A percentile compares a stretch with the other conserved stretches of the same genome.
These are phyloP conservation scores for Leucozona laternaria DNA, from an alignment of 2,888 invertebrate genomes.

Conservation along the genomic window DNA sequence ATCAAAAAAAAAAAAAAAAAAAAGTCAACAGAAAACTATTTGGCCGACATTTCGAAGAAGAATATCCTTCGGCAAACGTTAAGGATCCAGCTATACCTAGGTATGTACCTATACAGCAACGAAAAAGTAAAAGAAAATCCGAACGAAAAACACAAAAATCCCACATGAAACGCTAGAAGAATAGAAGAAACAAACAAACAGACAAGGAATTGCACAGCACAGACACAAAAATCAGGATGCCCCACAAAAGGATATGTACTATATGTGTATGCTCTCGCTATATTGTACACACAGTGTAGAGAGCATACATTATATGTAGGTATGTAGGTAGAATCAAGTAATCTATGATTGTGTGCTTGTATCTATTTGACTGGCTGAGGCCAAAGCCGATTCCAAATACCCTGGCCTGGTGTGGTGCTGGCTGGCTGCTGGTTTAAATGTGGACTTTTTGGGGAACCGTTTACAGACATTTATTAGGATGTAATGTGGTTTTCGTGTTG, in stretches of 20 bases:
- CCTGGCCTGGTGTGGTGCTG: too few species aligned
- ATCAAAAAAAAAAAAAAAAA: constrained; percentile 3
- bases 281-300: not conserved
- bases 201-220: constrained; percentile 5
- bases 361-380: not conserved
- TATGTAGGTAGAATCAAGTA: not conserved
- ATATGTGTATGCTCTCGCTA: not conserved
- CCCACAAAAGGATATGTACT: constrained; percentile 52
- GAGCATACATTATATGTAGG: too few species aligned
- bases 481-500: constrained; percentile 75
- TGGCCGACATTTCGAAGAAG: constrained; percentile 67
- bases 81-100: too few species aligned
- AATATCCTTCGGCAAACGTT: constrained; percentile 43
- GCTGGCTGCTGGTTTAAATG: constrained; percentile 1
- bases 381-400: not conserved
- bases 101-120: not conserved
- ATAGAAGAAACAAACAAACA: constrained; percentile 9
- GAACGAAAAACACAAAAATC: constrained; percentile 27
- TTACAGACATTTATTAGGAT: constrained; percentile 69
- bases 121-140: constrained; percentile 1
- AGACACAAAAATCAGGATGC: constrained; percentile 62
- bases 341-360: constrained; percentile 5
- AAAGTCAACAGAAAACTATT: constrained; percentile 61
- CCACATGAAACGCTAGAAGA: constrained; percentile 25
- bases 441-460: constrained; percentile 48